These are phyloP conservation scores for Lateolabrax maculatus DNA, from an alignment of 2,797 vertebrate genomes.

Conservation along the genomic window DNA sequence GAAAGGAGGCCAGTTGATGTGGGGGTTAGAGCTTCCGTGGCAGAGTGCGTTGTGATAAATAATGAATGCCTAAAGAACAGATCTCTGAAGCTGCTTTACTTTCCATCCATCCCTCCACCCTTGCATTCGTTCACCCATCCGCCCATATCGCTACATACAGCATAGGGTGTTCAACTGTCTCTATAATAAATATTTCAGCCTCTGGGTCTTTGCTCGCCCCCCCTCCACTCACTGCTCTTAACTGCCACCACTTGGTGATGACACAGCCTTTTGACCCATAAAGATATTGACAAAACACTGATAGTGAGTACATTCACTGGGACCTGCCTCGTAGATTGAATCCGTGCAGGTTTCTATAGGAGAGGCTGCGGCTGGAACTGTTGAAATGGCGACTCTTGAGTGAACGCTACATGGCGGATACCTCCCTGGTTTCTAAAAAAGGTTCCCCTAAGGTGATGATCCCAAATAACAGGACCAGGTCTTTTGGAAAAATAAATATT, in stretches of 20 bases:
- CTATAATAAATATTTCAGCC: slow-evolving; percentile 81
- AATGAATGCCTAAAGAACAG: slow-evolving; percentile 83
- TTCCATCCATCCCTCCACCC: slow-evolving; percentile 64
- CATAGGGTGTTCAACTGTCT: slow-evolving; percentile 59
- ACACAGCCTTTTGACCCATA: slow-evolving; percentile 80
- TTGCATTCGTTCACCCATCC: slow-evolving; percentile 58
- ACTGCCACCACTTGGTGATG: slow-evolving; percentile 68
- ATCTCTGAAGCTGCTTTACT: slow-evolving; percentile 75
- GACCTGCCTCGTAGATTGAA: slow-evolving; percentile 6
- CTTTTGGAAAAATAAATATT: slow-evolving; percentile 13
- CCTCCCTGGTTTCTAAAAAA: not conserved
- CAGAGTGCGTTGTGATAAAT: slow-evolving; percentile 82
- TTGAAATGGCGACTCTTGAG: slow-evolving; percentile 62
- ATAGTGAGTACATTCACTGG: slow-evolving; percentile 68
- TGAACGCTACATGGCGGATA: not conserved
- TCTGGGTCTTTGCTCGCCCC: slow-evolving; percentile 48
- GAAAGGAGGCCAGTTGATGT: slow-evolving; percentile 87
- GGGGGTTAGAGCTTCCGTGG: slow-evolving; percentile 78
- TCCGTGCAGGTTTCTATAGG: slow-evolving; percentile 17
- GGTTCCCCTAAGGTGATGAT: not conserved
- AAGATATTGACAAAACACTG: slow-evolving; percentile 78
- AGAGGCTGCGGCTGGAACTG: slow-evolving; percentile 49
- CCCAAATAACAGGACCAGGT: slow-evolving; percentile 16
- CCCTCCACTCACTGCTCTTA: slow-evolving; percentile 51
- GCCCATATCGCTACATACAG: slow-evolving; percentile 65